A percentile compares a stretch with the other conserved stretches of the same genome.
These are phyloP conservation scores for Euborellia annulipes DNA, from an alignment of 1,140 invertebrate species.

Conservation along the genomic window DNA sequence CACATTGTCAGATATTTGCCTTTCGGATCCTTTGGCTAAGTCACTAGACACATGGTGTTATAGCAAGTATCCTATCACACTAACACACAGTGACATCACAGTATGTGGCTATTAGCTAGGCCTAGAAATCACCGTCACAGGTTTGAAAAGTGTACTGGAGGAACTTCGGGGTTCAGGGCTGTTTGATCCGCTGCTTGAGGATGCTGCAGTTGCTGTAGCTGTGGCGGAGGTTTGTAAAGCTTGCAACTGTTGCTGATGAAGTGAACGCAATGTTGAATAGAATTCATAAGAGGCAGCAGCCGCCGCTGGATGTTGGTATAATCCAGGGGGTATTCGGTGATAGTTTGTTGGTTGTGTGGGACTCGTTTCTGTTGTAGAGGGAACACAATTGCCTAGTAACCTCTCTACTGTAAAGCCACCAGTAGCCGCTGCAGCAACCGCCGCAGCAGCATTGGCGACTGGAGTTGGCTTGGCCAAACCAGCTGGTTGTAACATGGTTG, in stretches of 20 bases:
- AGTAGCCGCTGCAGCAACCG: slow-evolving; percentile 8
- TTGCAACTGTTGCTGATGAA: slow-evolving; percentile 24
- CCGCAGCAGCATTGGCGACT: slow-evolving; percentile 17
- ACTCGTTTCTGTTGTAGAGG: slow-evolving; percentile 18
- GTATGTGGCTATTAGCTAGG: too few species aligned
- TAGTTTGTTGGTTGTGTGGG: slow-evolving; percentile 13
- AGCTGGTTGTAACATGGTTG: slow-evolving; percentile 15
- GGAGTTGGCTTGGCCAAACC: slow-evolving; percentile 28
- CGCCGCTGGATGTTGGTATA: slow-evolving; percentile 12
- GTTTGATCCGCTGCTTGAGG: slow-evolving; percentile 28
- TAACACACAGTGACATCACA: too few species aligned
- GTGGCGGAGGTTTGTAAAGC: slow-evolving; percentile 20
- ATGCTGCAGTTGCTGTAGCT: slow-evolving; percentile 24
- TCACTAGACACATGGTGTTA: too few species aligned
- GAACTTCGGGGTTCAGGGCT: slow-evolving; percentile 32
- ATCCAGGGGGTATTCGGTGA: slow-evolving; percentile 9
- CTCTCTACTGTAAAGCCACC: slow-evolving; percentile 31
- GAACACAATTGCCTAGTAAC: slow-evolving; percentile 24
- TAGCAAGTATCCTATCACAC: too few species aligned
- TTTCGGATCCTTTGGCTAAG: too few species aligned
- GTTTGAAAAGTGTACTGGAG: neutral
- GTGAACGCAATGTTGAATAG: slow-evolving; percentile 30
- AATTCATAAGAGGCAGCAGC: slow-evolving; percentile 27
- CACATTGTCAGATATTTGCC: too few species aligned
- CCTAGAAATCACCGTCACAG: too few species aligned